Base-by-base conservation (phyloP, 2,113 vertebrate genomes). In the Channa argus region DNA sequence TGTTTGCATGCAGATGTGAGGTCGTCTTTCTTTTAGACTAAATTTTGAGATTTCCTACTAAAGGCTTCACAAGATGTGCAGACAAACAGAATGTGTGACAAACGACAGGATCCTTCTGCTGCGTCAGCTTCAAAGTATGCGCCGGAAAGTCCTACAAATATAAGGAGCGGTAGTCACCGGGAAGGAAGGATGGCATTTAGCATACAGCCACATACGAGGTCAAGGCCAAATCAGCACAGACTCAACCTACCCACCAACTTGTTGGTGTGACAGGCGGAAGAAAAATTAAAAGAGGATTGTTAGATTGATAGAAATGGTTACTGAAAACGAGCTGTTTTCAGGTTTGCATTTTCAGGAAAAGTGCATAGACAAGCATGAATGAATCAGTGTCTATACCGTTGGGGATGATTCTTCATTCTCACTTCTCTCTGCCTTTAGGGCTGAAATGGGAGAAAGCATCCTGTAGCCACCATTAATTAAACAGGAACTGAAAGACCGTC, bases 401-500 rank as follows among this genome's bases (percentile, higher is more conserved):
- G 78, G 51, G 58, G 0, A 33, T 14, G 43, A 56, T 43, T 63
- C 58, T 77, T 73, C 52, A 24, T 72, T 74, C 59, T 85, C 33
- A 37, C 44, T 50, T 80, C 15, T 15, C 34, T 67, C 52, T 77
- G 71, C 71, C 53, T 63, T 90, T 86, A 74, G 77, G 68, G 80
- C 85, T 84, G 47, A 14, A 71, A 77, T 39, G 38, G 77, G 61
- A 34, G 47, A 59, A 60, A 51, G 67, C 74, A 58, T 83, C 50
- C 60, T 15, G 67, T 0, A n/a, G 71, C 75, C 74, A 63, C 58
- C 64, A 34, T 59, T 84, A 50, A 86, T 88, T 74, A 83, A 84
- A 69, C 65, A 72, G 77, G 83, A 90, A 70, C 47, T 72, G 83
- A 86, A 71, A 9, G 63, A 44, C 65, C 13, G 59, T 83, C 68